Evolutionary conservation across 2,797 vertebrate genomes (phyloP).

Genomic region (Percopsis omiscomaycus): DNA sequence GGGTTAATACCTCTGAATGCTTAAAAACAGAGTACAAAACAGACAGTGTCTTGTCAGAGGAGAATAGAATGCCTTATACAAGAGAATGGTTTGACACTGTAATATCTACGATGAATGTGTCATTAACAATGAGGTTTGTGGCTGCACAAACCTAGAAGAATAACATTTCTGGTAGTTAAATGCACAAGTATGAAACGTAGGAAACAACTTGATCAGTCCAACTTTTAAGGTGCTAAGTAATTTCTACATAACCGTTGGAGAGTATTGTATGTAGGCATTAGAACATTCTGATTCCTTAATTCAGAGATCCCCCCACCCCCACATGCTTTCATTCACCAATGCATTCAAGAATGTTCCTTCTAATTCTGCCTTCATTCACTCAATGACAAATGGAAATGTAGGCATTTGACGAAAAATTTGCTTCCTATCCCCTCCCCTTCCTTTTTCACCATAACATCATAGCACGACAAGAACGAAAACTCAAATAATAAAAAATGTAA

Average conservation of each 20-base stretch:
- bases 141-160: constrained; percentile 41
- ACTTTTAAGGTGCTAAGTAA: constrained; percentile 80
- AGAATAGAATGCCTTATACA: constrained; percentile 14
- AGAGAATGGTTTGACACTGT: constrained; percentile 17
- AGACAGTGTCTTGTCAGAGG: too few species aligned
- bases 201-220: constrained; percentile 60
- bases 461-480: constrained; percentile 59
- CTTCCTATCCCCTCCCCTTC: constrained; percentile 25
- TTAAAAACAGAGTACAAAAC: too few species aligned
- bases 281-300: too few species aligned
- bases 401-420: constrained; percentile 5
- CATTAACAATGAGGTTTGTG: constrained; percentile 36
- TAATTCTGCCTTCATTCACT: constrained; percentile 35
- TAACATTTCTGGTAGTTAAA: constrained; percentile 49
- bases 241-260: constrained; percentile 73
- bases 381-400: constrained; percentile 46
- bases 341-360: neutral
- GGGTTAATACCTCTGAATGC: too few species aligned
- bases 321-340: constrained; percentile 15
- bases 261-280: constrained; percentile 23
- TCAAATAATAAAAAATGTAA: constrained; percentile 28
- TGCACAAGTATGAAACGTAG: constrained; percentile 55
- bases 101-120: constrained; percentile 45
- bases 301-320: neutral
- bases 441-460: constrained; percentile 64